A percentile compares a stretch with the other conserved stretches of the same genome.
These are phyloP conservation scores for Nothobranchius furzeri DNA, from an alignment of 2,113 vertebrate species.

Conservation along the genomic window DNA sequence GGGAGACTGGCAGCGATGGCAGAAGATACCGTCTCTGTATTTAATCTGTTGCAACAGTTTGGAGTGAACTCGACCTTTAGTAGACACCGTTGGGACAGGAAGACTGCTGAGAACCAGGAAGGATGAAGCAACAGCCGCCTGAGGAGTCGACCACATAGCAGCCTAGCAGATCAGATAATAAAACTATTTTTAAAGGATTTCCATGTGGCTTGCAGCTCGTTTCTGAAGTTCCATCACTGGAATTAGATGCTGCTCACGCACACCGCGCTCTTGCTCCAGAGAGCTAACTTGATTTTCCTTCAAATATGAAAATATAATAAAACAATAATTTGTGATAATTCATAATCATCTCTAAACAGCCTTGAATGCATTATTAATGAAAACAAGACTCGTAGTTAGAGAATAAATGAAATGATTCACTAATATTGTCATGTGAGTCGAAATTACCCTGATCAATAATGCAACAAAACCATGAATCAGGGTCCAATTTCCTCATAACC, in stretches of 20 bases:
- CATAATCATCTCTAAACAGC: too few relatives aligned
- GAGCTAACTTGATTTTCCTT: too few relatives aligned
- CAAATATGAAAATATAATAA: too few relatives aligned
- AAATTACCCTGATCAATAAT: too few relatives aligned
- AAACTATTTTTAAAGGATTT: background rate
- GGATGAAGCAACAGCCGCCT: conserved; percentile 47
- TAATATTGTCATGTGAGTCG: too few relatives aligned
- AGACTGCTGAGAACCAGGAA: conserved; percentile 45
- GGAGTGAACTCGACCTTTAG: conserved; percentile 29
- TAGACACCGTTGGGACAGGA: conserved; percentile 25
- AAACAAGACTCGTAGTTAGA: too few relatives aligned
- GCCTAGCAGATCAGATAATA: background rate
- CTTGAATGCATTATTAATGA: too few relatives aligned
- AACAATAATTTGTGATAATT: too few relatives aligned
- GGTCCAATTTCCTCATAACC: background rate
- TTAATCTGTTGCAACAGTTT: conserved; percentile 55
- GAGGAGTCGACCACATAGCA: conserved; percentile 8
- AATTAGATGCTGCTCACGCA: too few relatives aligned
- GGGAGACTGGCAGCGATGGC: conserved; percentile 8
- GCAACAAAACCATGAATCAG: too few relatives aligned
- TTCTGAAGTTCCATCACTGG: background rate
- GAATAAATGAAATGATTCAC: too few relatives aligned
- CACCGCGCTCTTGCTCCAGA: too few relatives aligned
- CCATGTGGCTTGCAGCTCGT: conserved; percentile 5
- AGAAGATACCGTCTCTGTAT: conserved; percentile 13